phyloP scores from a whole-genome alignment of 2,113 vertebrate species.

The Notechis scutatus region DNA sequence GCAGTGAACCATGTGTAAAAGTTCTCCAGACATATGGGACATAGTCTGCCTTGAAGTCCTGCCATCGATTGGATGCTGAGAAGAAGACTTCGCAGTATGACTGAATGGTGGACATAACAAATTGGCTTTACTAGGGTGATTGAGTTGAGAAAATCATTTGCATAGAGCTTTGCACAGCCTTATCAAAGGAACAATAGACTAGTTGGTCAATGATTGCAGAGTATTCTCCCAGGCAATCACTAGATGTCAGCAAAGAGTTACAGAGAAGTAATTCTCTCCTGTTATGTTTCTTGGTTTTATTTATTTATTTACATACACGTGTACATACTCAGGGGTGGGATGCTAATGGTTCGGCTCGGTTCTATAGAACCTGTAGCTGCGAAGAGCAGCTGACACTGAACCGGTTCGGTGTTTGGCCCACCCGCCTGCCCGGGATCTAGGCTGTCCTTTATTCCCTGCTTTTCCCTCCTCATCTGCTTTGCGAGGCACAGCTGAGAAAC shows the following conservation, averaged over 20 bases:
- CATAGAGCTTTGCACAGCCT: not conserved
- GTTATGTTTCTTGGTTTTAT: not conserved
- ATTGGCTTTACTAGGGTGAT: not conserved
- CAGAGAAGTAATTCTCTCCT: not conserved
- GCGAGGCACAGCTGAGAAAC: too few relatives aligned
- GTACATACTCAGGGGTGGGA: too few relatives aligned
- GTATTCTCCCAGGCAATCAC: not conserved
- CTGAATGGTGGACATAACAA: not conserved
- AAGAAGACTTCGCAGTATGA: not conserved
- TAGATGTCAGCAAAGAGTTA: not conserved
- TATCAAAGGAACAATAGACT: not conserved
- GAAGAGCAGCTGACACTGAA: too few relatives aligned
- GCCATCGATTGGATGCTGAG: not conserved
- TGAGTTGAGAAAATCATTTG: not conserved
- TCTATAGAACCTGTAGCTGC: too few relatives aligned
- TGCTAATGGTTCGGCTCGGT: fast-evolving
- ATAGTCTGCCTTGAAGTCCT: not conserved
- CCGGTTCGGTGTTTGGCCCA: too few relatives aligned
- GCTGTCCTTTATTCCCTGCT: too few relatives aligned
- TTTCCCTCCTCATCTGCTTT: too few relatives aligned
- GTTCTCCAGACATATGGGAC: not conserved
- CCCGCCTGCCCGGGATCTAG: too few relatives aligned
- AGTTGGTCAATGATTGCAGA: not conserved
- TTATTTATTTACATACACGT: not conserved
- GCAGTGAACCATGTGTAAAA: not conserved